Conservation (phyloP, 2,113 vertebrate genomes). For the Desmodus rotundus region DNA sequence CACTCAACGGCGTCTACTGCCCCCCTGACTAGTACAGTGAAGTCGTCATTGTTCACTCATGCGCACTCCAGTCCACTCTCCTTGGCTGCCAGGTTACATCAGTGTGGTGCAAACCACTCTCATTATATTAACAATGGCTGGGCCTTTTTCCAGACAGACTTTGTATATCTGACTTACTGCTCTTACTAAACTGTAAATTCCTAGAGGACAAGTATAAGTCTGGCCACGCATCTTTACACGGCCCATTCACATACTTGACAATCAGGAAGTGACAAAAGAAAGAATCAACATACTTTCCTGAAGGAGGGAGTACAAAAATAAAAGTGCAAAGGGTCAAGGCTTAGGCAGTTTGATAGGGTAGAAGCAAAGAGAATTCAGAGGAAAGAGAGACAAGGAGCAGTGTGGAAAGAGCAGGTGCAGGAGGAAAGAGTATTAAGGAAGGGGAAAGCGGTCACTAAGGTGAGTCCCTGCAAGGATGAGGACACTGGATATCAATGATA, state of each 20-base stretch:
- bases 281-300: not conserved
- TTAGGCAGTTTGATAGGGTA: not conserved
- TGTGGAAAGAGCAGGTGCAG: not conserved
- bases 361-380: not conserved
- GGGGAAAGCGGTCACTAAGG: not conserved
- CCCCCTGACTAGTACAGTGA: too few species aligned
- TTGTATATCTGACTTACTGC: not conserved
- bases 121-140: too few species aligned
- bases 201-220: not conserved
- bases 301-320: not conserved
- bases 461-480: not conserved
- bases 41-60: too few species aligned
- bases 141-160: too few species aligned
- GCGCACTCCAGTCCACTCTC: too few species aligned
- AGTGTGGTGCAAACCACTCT: too few species aligned
- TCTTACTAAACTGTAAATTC: not conserved
- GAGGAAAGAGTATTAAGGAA: not conserved
- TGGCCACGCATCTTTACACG: not conserved
- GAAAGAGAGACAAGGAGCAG: not conserved
- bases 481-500: rapidly evolving
- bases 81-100: too few species aligned
- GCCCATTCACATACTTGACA: not conserved
- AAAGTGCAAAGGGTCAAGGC: not conserved
- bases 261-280: not conserved
- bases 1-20: too few species aligned